Evolutionary conservation across 2,888 invertebrate genomes (phyloP).

Genomic region (Hemicrepidius hirtus): DNA sequence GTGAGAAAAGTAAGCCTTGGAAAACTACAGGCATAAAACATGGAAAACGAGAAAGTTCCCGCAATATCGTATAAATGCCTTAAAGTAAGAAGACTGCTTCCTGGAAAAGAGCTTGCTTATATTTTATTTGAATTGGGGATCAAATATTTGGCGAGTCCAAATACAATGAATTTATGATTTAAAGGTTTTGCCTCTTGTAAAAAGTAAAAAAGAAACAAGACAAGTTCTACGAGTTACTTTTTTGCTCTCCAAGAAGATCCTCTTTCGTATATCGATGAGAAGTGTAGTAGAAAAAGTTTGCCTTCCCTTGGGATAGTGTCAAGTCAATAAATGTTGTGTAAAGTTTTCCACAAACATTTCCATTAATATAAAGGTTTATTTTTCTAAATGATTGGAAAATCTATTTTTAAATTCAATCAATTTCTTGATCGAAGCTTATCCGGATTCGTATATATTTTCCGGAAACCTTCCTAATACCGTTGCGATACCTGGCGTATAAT

Average conservation of each 20-base stretch:
- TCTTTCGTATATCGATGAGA: not conserved
- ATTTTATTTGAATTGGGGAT: slow-evolving; percentile 4
- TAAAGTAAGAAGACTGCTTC: slow-evolving; percentile 7
- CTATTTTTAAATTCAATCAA: slow-evolving; percentile 31
- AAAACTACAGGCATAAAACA: not conserved
- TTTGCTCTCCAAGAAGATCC: not conserved
- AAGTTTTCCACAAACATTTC: no score
- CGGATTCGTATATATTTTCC: slow-evolving; percentile 24
- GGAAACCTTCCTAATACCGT: slow-evolving; percentile 29
- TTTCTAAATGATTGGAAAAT: not conserved
- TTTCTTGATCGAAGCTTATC: slow-evolving; percentile 27
- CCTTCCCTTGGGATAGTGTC: not conserved
- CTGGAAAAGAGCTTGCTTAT: no score
- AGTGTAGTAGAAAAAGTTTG: not conserved
- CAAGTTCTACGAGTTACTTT: slow-evolving; percentile 4
- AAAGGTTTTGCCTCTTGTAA: not conserved
- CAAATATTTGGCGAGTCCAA: not conserved
- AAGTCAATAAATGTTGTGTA: not conserved
- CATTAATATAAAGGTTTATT: no score
- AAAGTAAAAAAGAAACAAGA: not conserved
- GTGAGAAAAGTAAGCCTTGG: no score
- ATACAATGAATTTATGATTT: not conserved
- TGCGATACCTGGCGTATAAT: slow-evolving; percentile 41
- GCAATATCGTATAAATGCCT: not conserved
- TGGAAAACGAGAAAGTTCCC: not conserved